Conservation (phyloP, 1,140 invertebrate species). For the Aleiodes sp. region DNA sequence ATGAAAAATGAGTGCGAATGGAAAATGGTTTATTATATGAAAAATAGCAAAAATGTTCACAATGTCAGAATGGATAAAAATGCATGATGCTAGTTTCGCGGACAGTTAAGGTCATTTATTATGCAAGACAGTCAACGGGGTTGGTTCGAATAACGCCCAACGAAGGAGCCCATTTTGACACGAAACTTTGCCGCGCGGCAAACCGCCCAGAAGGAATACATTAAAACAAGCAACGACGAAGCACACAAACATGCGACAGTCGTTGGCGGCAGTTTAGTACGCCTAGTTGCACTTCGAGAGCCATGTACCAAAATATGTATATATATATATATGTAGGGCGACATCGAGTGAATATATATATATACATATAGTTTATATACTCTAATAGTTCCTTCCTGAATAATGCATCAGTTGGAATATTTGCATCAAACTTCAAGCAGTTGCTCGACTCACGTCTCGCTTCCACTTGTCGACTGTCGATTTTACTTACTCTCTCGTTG, state of each 20-base stretch:
- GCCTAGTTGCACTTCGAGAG: slow-evolving; percentile 47
- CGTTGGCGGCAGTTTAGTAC: slow-evolving; percentile 49
- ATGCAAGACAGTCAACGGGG: slow-evolving; percentile 34
- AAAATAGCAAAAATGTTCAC: slow-evolving; percentile 33
- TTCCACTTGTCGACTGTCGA: slow-evolving; percentile 17
- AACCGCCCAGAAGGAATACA: slow-evolving; percentile 55
- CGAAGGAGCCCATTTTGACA: slow-evolving; percentile 40
- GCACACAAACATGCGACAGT: slow-evolving; percentile 51
- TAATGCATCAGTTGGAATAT: slow-evolving; percentile 58
- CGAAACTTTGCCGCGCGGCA: slow-evolving; percentile 38
- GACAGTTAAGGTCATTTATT: slow-evolving; percentile 29
- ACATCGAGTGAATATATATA: slow-evolving; percentile 34
- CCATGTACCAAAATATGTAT: slow-evolving; percentile 34
- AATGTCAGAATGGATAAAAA: slow-evolving; percentile 32
- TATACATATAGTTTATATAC: slow-evolving; percentile 44
- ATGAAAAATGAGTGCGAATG: too few species aligned
- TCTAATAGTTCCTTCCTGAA: slow-evolving; percentile 60
- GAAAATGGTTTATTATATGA: too few species aligned
- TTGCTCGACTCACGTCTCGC: slow-evolving; percentile 42
- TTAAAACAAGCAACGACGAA: slow-evolving; percentile 50
- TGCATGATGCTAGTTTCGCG: slow-evolving; percentile 31
- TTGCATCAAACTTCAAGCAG: slow-evolving; percentile 59
- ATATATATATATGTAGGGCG: slow-evolving; percentile 34
- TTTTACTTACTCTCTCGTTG: slow-evolving; percentile 20
- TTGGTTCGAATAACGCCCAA: slow-evolving; percentile 36